Base-by-base conservation (phyloP, 1,140 invertebrate species). In the Leptestheria dahalacensis region DNA sequence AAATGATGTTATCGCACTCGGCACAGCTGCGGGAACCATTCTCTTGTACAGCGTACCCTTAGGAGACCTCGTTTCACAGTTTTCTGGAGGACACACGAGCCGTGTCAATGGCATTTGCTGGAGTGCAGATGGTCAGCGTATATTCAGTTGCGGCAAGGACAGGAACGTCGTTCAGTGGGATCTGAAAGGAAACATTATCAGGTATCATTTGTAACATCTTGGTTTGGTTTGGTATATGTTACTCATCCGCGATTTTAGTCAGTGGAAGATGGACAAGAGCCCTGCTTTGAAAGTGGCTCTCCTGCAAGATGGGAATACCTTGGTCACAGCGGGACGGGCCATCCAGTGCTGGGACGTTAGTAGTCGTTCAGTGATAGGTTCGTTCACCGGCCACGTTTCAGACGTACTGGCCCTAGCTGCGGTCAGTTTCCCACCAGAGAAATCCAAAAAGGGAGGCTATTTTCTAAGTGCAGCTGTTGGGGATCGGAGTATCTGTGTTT, bases 221-320 rank as follows among this genome's bases (percentile, higher is more conserved):
- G 54, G 3, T 28, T 29, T 29, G 6, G 15, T 11, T 55, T 62
- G 6, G 48, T 48, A 55, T 56, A 62, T 62, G 63, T 58, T 61
- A 41, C 15, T 6, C 6, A 41, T 41, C 6, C 15, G 6, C 15
- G 33, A 51, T 79, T 60, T 64, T 72, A 64, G 75, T 74, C 65
- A 78, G 74, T 85, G 82, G 82, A 81, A 80, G 69, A 76, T 75
- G 41, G 82, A 79, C 1, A 82, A 79, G 60, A 76, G 77, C 21
- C 80, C 76, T 68, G 74, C 86, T 1, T 79, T 79, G 63, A 79
- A 82, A 24, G 77, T 87, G 26, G 75, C 79, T 61, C 75, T 81
- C 63, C 69, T 85, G 52, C 74, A 78, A 26, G 77, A 81, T 48
- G 79, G 76, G 21, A 75, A 76, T n/a, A 74, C 73, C 28, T 58